Evolutionary conservation across 2,113 vertebrate genomes (phyloP), one percentile per base, ranked within the genome.

Genomic region (Rattus rattus): DNA sequence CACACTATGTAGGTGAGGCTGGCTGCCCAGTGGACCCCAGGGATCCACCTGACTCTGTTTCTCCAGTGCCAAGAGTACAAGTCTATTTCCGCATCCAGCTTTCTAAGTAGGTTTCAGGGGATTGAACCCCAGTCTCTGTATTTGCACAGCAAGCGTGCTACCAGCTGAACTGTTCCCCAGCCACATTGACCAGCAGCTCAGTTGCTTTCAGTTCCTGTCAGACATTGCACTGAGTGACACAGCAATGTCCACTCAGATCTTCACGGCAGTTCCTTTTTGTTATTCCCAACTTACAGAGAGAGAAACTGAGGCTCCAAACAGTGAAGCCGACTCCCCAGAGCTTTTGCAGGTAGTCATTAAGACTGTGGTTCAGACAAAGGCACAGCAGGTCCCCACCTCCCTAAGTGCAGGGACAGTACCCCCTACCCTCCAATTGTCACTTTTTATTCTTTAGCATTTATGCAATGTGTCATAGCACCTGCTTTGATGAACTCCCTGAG

Each of bases 391-490:
- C 52, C 19, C 79, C 7, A 7, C 73, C 69, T 54, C 3, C 70
- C 47, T 59, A 52, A 43, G 56, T 36, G 39, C 56, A 61, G 6
- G 5, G 13, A 33, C 0, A 1, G 20, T 39, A 13, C 4, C 6
- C 10, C 49, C 28, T 16, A 7, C 43, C 77, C 20, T 88, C 30
- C 22, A 0, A 10, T 1, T 73, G 83, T 0, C 10, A 61, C 49
- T 13, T 28, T 0, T 36, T 61, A n/a, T 36, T 16, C 4, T 11
- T 56, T 52, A 56, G 16, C 49, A 56, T 16, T n/a, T 70, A 81
- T 5, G 10, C 22, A 24, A 7, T 13, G 1, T 9, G 2, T 63
- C 2, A 33, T 5, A 33, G 49, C 1, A 2, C 39, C 36, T 61
- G 28, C 24, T 20, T 43, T 14, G 39, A 84, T 49, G 81, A 13